These are phyloP conservation scores for Spisula subtruncata DNA, from an alignment of 2,888 invertebrate genomes.

Conservation along the genomic window DNA sequence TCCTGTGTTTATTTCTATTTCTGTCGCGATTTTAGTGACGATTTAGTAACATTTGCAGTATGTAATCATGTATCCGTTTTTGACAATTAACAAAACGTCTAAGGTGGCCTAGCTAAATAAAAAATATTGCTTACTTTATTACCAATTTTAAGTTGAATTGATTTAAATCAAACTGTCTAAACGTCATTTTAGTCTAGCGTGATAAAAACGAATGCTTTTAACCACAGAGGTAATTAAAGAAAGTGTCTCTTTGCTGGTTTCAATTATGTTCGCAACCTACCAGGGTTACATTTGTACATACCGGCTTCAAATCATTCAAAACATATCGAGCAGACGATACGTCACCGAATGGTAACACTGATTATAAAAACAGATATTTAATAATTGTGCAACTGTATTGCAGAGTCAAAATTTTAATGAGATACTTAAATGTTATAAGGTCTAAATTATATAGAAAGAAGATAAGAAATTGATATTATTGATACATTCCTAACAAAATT, in stretches of 20 bases:
- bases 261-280: constrained; percentile 17
- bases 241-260: constrained; percentile 15
- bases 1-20: not conserved
- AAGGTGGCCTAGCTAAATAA: not conserved
- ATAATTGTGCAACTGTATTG: constrained; percentile 6
- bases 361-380: not conserved
- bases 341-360: not conserved
- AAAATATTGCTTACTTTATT: not conserved
- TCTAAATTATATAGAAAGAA: constrained; percentile 16
- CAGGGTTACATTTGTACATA: too few relatives aligned
- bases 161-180: not conserved
- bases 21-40: not conserved
- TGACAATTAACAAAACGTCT: constrained; percentile 3
- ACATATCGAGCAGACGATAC: not conserved
- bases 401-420: constrained; percentile 21
- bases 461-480: constrained; percentile 25
- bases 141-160: not conserved
- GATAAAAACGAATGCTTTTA: constrained; percentile 24
- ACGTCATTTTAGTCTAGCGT: constrained; percentile 20
- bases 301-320: not conserved
- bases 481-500: constrained; percentile 59
- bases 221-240: constrained; percentile 12
- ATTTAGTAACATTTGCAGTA: not conserved
- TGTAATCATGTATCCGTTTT: not conserved
- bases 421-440: constrained; percentile 2